Conservation (phyloP, 2,888 invertebrate species). For the Dryomyza anilis region DNA sequence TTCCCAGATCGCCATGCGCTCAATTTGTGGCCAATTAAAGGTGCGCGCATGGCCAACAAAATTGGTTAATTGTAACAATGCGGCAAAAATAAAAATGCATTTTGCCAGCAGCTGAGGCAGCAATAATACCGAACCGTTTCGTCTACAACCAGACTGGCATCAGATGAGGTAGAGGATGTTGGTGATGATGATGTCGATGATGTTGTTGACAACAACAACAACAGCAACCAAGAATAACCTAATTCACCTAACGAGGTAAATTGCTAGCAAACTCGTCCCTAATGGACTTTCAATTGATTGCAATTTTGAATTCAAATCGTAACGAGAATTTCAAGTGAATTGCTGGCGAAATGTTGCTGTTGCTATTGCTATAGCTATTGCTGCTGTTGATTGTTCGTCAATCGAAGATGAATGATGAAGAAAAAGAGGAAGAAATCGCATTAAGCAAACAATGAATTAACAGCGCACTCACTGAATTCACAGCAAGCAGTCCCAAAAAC, state of each 20-base stretch:
- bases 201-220: neutral
- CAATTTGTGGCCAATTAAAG: too few relatives aligned
- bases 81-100: too few relatives aligned
- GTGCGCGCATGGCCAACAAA: too few relatives aligned
- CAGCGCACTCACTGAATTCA: neutral
- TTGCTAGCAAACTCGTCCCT: constrained; percentile 11
- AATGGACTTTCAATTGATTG: constrained; percentile 18
- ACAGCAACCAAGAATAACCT: constrained; percentile 1
- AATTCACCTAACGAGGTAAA: constrained; percentile 22
- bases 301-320: constrained; percentile 32
- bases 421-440: constrained; percentile 23
- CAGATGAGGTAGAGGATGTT: too few relatives aligned
- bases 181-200: too few relatives aligned
- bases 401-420: constrained; percentile 30
- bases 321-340: constrained; percentile 11
- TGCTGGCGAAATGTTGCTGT: constrained; percentile 15
- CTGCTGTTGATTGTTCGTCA: neutral
- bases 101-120: too few relatives aligned
- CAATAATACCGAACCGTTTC: too few relatives aligned
- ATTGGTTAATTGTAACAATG: too few relatives aligned
- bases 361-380: constrained; percentile 3
- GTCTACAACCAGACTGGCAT: too few relatives aligned
- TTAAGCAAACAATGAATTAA: constrained; percentile 26
- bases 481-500: neutral
- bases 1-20: too few relatives aligned